These are phyloP conservation scores for Stramonita haemastoma DNA, from an alignment of 2,888 invertebrate species.

Conservation along the genomic window DNA sequence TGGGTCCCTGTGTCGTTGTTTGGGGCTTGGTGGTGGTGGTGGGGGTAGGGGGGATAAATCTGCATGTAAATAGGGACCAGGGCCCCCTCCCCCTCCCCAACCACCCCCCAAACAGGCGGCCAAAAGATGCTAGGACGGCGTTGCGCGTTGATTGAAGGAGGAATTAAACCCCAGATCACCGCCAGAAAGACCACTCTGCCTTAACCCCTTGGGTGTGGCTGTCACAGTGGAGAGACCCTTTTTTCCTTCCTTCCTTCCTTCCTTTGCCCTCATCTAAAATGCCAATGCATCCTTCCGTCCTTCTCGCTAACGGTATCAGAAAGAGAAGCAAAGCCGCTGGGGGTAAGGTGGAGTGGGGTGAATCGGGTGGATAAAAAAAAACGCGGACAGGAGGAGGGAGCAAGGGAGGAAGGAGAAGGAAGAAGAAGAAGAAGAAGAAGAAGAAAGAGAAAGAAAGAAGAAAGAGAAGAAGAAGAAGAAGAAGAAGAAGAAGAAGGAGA, in stretches of 20 bases:
- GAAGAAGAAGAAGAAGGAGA: no score
- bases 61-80: slow-evolving; percentile 3
- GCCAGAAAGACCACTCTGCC: no score
- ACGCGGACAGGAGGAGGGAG: no score
- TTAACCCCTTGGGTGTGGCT: no score
- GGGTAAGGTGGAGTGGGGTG: no score
- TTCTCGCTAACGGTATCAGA: background rate
- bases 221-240: background rate
- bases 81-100: background rate
- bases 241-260: background rate
- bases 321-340: no score
- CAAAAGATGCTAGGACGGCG: background rate
- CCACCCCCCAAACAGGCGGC: background rate
- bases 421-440: no score
- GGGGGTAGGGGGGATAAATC: background rate
- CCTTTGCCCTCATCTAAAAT: background rate
- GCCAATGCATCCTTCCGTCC: background rate
- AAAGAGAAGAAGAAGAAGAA: no score
- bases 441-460: no score
- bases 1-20: background rate
- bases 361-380: no score
- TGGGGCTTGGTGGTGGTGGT: background rate
- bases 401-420: no score
- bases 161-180: slow-evolving; percentile 1
- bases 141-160: slow-evolving; percentile 1